Conservation (phyloP, 1,140 invertebrate species). For the Papilio polytes region DNA sequence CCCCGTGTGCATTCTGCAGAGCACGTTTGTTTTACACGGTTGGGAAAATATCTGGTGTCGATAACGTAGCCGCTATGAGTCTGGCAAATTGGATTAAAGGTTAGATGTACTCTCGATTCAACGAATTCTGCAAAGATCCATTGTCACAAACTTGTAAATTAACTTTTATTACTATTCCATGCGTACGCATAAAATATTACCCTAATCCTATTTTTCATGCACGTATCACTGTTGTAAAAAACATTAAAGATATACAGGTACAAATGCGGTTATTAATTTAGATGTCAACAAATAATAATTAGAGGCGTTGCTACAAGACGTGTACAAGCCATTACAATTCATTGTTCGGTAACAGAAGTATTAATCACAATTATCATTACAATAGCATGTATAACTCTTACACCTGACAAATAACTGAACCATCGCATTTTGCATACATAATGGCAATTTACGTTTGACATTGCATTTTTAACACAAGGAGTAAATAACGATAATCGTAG, state of each 20-base stretch:
- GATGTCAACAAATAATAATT: background rate
- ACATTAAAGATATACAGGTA: background rate
- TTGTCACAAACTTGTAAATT: background rate
- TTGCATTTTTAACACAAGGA: background rate
- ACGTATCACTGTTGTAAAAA: background rate
- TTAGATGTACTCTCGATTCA: background rate
- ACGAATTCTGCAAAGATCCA: background rate
- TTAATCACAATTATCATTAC: conserved; percentile 18
- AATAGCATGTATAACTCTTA: background rate
- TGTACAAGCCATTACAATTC: conserved; percentile 11
- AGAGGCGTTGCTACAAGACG: background rate
- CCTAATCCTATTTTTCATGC: too few relatives aligned
- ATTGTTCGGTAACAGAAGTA: background rate
- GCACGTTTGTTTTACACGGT: conserved; percentile 33
- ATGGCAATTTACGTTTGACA: background rate
- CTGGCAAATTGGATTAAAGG: background rate
- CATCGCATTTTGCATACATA: background rate
- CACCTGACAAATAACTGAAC: background rate
- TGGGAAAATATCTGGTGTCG: conserved; percentile 23
- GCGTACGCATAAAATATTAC: too few relatives aligned
- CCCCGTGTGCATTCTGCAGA: conserved; percentile 46
- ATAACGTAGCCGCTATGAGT: background rate
- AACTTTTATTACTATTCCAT: background rate
- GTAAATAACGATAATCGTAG: background rate
- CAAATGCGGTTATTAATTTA: background rate